Conservation (phyloP, 2,888 invertebrate genomes). For the Digitonthophagus gazella region DNA sequence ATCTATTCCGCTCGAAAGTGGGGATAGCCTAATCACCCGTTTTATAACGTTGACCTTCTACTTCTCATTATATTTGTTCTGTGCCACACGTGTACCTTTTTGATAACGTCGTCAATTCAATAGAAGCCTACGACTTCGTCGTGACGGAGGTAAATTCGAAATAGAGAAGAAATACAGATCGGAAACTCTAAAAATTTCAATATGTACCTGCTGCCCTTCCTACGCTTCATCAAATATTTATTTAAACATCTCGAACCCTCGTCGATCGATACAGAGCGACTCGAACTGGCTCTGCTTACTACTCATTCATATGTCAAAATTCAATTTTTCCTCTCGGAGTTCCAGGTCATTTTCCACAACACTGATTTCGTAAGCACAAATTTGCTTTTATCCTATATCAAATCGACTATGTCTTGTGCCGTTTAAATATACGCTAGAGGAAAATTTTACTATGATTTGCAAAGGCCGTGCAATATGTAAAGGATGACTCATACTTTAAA, state of each 20-base stretch:
- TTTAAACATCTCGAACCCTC: neutral
- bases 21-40: too few relatives aligned
- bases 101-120: too few relatives aligned
- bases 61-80: too few relatives aligned
- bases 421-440: neutral
- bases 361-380: neutral
- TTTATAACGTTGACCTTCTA: too few relatives aligned
- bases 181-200: neutral
- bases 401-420: neutral
- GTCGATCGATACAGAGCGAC: neutral
- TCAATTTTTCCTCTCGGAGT: neutral
- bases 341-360: neutral
- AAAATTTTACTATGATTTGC: too few relatives aligned
- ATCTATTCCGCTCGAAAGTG: too few relatives aligned
- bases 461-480: too few relatives aligned
- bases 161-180: too few relatives aligned
- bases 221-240: neutral
- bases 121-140: too few relatives aligned
- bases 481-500: too few relatives aligned
- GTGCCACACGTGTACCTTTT: too few relatives aligned
- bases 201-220: neutral
- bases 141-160: too few relatives aligned
- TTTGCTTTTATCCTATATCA: neutral
- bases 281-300: neutral
- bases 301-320: neutral